Evolutionary conservation across 2,797 vertebrate genomes (phyloP), one percentile per base, ranked within the genome.

Genomic region (Cuculus canorus): DNA sequence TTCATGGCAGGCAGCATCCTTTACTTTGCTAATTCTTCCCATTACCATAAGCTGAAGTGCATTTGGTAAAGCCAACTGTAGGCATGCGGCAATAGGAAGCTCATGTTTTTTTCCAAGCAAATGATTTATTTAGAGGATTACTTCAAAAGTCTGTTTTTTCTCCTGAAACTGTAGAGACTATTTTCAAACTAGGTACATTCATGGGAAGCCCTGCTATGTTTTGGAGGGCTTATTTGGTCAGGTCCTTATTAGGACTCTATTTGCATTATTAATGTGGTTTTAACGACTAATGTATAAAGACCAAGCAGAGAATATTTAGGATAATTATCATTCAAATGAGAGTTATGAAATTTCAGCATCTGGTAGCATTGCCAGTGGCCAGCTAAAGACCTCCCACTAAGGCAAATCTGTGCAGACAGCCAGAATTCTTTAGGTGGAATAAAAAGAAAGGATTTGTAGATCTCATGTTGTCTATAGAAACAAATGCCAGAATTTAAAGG

Each of bases 181-280:
- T 16, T 71, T 61, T 8, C 13, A 30, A 2, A 3, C 21, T 0
- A 39, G 25, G 70, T 3, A 7, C 9, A 0, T 10, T 43, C 10
- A 2, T 5, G 17, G 82, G 73, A 12, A 79, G 64, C 39, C 53
- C 45, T 75, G 79, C 82, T 35, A 6, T 16, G 53, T 9, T 45
- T 24, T 57, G 56, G 35, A 0, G 7, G 71, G 25, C 45, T 65
- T 23, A 4, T 79, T 84, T 83, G 75, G 60, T 64, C 60, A 13
- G 63, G 41, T 21, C 78, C 69, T 10, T 66, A 13, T 75, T 59
- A 33, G 52, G 56, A 3, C 78, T 71, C 35, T 54, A 5, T 77
- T 23, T 73, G 71, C 78, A 60, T 94, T 75, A 92, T 94, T 79
- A 52, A 92, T 88, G 65, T 65, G 48, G 7, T 91, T 93, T 82